Evolutionary conservation across 2,113 vertebrate species (phyloP), one percentile per base, ranked within the genome.

Genomic region (Willisornis vidua): DNA sequence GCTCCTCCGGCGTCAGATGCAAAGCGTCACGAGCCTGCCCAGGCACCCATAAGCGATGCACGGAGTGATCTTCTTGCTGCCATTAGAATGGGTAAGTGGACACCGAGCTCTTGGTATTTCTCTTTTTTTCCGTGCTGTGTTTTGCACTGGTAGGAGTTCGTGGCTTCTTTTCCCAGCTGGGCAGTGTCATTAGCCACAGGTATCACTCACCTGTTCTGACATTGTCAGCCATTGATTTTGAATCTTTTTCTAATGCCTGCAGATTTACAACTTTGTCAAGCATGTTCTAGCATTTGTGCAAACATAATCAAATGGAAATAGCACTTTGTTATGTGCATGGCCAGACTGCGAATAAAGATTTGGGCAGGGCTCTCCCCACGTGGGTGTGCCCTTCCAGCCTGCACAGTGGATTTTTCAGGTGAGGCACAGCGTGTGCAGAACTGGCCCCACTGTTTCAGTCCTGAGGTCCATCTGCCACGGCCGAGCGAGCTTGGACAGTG

Each of bases 31-130:
- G 98, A 98, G 8, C 59, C 96, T 14, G 35, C 95, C 1, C 98
- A 98, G 72, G 90, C 98, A 1, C 98, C 98, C 0, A 84, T 98
- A 71, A 99, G 97, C 1, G 99, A 99, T 16, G 99, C 99, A 10
- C 98, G 99, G 88, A 99, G 99, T 1, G 99, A 99, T 92, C 98
- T 99, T 35, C 98, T 99, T 48, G 98, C 99, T 76, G 99, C 99
- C 70, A 99, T 99, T 88, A 98, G 99, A 18, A 99, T 99, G 99
- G 99, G 99, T 99, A 94, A 98, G 98, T 94, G 31, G 24, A 18
- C 5, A 1, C 33, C 14, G 25, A 10, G 39, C 12, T 62, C 6
- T 4, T 62, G 59, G 18, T 10, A 3, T 18, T 61, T 18, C 13
- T 19, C 29, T 15, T 28, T 57, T 52, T 12, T 18, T 28, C 57